phyloP scores from a whole-genome alignment of 2,113 vertebrate genomes.

The Spheniscus mendiculus region DNA sequence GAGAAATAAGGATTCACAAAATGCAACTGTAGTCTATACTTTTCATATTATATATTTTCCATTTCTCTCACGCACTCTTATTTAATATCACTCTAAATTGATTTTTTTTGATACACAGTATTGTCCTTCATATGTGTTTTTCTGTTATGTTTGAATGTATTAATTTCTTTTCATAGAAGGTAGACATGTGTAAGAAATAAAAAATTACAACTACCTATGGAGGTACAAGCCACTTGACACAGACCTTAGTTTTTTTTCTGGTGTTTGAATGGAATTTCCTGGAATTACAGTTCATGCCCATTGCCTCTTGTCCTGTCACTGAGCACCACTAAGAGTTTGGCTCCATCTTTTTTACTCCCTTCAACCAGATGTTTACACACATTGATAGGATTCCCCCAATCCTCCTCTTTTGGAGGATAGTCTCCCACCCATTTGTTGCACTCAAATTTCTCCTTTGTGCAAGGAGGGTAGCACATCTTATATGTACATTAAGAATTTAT shows the following conservation, averaged over 20 bases:
- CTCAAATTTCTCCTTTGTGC: neutral
- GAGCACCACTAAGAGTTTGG: neutral
- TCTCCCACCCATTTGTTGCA: neutral
- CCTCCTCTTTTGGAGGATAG: neutral
- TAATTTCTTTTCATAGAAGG: neutral
- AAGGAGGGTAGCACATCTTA: neutral
- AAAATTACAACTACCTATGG: neutral
- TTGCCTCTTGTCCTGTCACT: neutral
- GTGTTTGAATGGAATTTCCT: neutral
- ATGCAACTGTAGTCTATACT: neutral
- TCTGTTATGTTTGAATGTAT: neutral
- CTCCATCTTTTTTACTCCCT: neutral
- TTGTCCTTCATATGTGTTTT: neutral
- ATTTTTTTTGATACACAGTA: neutral
- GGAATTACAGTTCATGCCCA: neutral
- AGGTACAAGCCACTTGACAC: neutral
- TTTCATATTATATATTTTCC: neutral
- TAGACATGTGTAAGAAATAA: neutral
- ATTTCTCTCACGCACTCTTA: neutral
- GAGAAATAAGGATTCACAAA: neutral
- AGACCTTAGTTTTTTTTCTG: rapidly evolving
- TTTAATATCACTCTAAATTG: neutral
- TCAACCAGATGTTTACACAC: neutral
- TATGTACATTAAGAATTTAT: neutral
- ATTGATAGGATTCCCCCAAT: neutral